phyloP scores from a whole-genome alignment of 2,888 invertebrate species.

The Norana najaformis region DNA sequence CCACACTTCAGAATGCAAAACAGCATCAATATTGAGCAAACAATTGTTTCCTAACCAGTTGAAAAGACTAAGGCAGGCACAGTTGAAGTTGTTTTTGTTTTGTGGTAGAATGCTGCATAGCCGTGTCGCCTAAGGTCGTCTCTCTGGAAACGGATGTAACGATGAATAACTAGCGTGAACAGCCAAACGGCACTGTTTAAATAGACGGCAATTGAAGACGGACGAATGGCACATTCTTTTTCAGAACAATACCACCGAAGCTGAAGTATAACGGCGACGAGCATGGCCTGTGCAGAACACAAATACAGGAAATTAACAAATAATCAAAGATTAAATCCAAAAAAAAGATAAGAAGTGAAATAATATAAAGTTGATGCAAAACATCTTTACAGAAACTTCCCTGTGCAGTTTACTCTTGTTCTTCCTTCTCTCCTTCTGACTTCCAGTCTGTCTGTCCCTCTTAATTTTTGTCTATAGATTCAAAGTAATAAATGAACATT shows the following conservation, averaged over 20 bases:
- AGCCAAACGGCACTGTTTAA: conserved; percentile 14
- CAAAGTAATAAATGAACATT: neutral
- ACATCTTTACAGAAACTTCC: neutral
- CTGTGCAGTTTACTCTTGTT: neutral
- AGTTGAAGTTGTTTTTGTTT: neutral
- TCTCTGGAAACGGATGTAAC: conserved; percentile 8
- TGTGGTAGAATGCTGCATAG: conserved; percentile 10
- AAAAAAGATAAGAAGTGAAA: neutral
- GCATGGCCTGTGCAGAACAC: neutral
- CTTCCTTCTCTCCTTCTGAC: neutral
- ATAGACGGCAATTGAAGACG: neutral
- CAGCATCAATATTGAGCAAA: neutral
- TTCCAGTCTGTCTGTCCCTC: neutral
- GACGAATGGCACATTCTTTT: neutral
- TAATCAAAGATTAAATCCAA: neutral
- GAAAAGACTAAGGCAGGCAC: conserved; percentile 15
- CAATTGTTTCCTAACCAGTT: neutral
- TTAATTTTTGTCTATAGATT: neutral
- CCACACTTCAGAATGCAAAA: neutral
- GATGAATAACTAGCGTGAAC: conserved; percentile 10
- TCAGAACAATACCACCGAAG: conserved; percentile 5
- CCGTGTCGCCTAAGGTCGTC: neutral
- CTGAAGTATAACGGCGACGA: neutral
- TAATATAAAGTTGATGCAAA: neutral
- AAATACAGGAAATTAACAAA: neutral